Evolutionary conservation across 1,140 invertebrate genomes (phyloP).

Genomic region (Drosophila varians): DNA sequence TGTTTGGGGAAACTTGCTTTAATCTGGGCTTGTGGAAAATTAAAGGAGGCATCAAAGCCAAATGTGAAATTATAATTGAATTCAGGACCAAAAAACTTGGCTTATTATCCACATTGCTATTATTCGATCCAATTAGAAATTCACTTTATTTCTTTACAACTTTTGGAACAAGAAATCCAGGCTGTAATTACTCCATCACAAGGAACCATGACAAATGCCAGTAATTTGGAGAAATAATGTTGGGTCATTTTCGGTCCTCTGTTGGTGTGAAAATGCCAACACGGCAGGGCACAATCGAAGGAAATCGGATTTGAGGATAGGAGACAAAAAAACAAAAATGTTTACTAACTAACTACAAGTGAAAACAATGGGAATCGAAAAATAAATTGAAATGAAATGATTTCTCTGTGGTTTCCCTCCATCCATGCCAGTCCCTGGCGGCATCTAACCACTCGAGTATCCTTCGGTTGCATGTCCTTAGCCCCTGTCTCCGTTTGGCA

Average conservation of each 20-base stretch:
- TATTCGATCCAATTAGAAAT: slow-evolving; percentile 54
- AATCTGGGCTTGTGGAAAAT: not conserved
- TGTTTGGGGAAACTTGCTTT: slow-evolving; percentile 1
- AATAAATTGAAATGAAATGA: slow-evolving; percentile 78
- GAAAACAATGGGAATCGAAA: slow-evolving; percentile 74
- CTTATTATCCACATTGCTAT: not conserved
- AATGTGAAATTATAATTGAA: slow-evolving; percentile 7
- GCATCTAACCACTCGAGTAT: slow-evolving; percentile 33
- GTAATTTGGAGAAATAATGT: slow-evolving; percentile 38
- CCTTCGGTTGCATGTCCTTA: slow-evolving; percentile 3
- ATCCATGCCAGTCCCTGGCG: slow-evolving; percentile 9
- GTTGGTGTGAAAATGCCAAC: slow-evolving; percentile 66
- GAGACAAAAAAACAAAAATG: slow-evolving; percentile 20
- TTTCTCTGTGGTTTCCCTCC: slow-evolving; percentile 51
- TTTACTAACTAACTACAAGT: slow-evolving; percentile 28
- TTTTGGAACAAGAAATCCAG: not conserved
- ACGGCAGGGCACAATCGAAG: slow-evolving; percentile 31
- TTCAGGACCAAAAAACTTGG: not conserved
- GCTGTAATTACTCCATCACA: slow-evolving; percentile 28
- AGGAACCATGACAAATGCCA: slow-evolving; percentile 12
- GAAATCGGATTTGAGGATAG: slow-evolving; percentile 15
- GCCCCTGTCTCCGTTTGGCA: slow-evolving; percentile 29
- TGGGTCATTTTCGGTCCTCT: slow-evolving; percentile 22
- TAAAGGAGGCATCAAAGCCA: not conserved
- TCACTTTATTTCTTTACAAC: slow-evolving; percentile 18